phyloP scores from a whole-genome alignment of 2,797 vertebrate species.

The Pteronotus mesoamericanus region DNA sequence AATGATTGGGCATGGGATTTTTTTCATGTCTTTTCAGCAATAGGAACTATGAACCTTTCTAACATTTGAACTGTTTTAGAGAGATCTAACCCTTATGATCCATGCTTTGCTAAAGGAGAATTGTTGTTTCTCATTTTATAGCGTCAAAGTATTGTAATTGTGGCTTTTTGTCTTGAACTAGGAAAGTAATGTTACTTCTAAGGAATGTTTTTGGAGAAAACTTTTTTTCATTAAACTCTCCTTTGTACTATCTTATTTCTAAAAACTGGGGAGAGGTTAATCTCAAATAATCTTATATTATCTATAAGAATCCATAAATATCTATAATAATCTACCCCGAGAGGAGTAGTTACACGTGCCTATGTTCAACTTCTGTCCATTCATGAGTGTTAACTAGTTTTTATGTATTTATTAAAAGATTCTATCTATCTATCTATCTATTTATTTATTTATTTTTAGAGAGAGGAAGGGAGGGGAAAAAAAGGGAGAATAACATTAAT shows the following conservation, averaged over 20 bases:
- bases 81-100: neutral
- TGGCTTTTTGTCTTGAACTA: constrained; percentile 39
- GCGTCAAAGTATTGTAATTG: neutral
- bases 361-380: constrained; percentile 23
- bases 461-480: no score
- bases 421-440: neutral
- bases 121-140: constrained; percentile 6
- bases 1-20: neutral
- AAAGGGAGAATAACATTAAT: neutral
- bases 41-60: neutral
- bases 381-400: constrained; percentile 35
- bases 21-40: neutral
- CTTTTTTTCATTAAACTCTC: neutral
- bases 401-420: neutral
- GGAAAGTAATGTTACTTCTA: neutral
- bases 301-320: no score
- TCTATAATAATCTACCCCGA: constrained; percentile 1
- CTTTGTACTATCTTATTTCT: constrained; percentile 42
- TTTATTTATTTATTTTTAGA: neutral
- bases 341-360: neutral
- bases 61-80: neutral
- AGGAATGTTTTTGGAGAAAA: constrained; percentile 34
- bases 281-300: no score
- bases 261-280: constrained; percentile 9
- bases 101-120: neutral